Percentiles rank a stretch among this genome's conserved stretches.
phyloP scores from a whole-genome alignment of 92 coral and sea anemone species.

The Muricea muricata region DNA sequence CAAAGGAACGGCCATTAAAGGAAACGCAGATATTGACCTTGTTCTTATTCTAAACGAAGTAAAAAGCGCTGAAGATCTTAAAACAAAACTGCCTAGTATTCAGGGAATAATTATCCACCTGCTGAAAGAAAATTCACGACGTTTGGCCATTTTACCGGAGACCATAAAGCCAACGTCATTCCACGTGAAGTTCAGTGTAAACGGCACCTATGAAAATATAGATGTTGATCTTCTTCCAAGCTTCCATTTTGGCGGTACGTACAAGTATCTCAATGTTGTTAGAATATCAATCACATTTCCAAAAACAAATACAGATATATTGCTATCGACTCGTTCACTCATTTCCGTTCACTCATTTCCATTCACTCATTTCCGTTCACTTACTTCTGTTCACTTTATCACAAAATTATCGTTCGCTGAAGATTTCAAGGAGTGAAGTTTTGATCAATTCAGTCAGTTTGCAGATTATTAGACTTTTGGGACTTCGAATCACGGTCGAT shows the following conservation, averaged over 20 bases:
- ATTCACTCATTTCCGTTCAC: too few relatives aligned
- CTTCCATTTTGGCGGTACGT: constrained; percentile 24
- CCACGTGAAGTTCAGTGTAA: constrained; percentile 21
- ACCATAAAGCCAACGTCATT: not conserved
- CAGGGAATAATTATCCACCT: not conserved
- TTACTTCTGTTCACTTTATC: too few relatives aligned
- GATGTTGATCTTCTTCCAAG: constrained; percentile 57
- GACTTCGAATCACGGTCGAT: too few relatives aligned
- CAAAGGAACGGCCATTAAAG: constrained; percentile 60
- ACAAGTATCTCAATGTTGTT: too few relatives aligned
- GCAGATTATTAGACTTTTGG: too few relatives aligned
- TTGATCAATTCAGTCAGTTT: too few relatives aligned
- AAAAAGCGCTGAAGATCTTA: constrained; percentile 3
- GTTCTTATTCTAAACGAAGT: constrained; percentile 45
- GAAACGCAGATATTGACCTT: constrained; percentile 59
- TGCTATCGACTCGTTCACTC: too few relatives aligned
- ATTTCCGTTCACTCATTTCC: too few relatives aligned
- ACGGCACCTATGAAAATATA: not conserved
- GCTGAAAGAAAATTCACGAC: not conserved
- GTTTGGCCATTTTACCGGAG: not conserved
- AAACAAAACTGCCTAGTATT: not conserved
- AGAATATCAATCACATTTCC: too few relatives aligned
- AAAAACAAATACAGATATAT: too few relatives aligned
- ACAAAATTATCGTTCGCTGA: too few relatives aligned
- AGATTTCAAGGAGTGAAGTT: too few relatives aligned